Percentiles rank a stretch among this genome's conserved stretches.
Conservation (phyloP, 2,113 vertebrate species). For the Eubucco bourcierii region DNA sequence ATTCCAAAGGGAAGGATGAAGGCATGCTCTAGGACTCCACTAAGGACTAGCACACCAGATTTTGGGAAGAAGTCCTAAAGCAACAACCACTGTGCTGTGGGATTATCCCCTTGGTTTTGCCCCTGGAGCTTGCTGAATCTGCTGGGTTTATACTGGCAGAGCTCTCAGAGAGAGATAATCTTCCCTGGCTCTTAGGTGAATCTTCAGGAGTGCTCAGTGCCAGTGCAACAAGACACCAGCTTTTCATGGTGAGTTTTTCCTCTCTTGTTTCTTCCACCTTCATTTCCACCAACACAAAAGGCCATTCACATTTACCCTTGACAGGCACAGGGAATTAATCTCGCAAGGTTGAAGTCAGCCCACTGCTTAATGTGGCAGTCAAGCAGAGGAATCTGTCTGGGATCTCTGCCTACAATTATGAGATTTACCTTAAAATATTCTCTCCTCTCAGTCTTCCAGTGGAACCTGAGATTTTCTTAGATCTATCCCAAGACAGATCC, state of each 20-base stretch:
- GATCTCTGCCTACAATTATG: not conserved
- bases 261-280: not conserved
- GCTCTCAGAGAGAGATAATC: not conserved
- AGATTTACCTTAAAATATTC: not conserved
- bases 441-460: not conserved
- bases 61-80: not conserved
- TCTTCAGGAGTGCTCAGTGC: not conserved
- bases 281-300: not conserved
- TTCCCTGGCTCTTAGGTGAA: not conserved
- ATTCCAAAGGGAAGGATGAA: constrained; percentile 26
- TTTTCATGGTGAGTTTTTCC: not conserved
- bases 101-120: not conserved
- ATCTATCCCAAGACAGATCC: not conserved
- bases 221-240: not conserved
- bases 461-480: not conserved
- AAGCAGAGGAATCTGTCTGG: not conserved
- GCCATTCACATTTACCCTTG: not conserved
- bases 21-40: not conserved
- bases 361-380: not conserved
- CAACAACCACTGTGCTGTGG: not conserved
- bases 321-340: not conserved
- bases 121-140: not conserved
- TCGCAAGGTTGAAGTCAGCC: not conserved
- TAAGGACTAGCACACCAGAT: not conserved
- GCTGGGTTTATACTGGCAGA: not conserved